Percentiles rank a stretch among this genome's conserved stretches.
These are phyloP conservation scores for Doryteuthis pealeii DNA, from an alignment of 1,140 invertebrate species.

Conservation along the genomic window DNA sequence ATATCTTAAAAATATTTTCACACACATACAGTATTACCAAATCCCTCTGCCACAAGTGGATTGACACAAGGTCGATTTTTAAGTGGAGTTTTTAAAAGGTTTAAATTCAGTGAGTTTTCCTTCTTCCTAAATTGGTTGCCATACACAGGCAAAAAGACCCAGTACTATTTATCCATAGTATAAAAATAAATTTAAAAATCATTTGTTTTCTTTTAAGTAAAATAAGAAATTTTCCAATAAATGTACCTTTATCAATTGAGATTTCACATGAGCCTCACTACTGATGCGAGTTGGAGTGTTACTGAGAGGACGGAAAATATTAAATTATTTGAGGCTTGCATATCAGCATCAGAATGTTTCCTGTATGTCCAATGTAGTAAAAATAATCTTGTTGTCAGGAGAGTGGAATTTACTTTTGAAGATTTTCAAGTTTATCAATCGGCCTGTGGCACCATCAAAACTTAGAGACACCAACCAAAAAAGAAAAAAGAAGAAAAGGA, in stretches of 20 bases:
- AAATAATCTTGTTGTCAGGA: constrained; percentile 72
- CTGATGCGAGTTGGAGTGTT: neutral
- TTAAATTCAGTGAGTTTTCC: no score
- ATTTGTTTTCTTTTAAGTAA: no score
- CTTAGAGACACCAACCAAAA: constrained; percentile 46
- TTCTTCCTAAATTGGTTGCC: no score
- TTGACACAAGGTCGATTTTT: no score
- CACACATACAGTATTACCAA: no score
- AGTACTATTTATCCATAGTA: no score
- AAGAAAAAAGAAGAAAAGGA: constrained; percentile 20
- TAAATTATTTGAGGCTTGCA: constrained; percentile 71
- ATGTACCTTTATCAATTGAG: neutral
- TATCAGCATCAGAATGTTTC: constrained; percentile 48
- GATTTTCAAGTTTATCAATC: constrained; percentile 51
- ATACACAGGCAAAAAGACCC: no score
- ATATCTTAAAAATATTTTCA: no score
- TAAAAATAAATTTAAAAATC: neutral
- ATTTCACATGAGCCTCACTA: neutral
- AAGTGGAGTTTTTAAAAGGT: no score
- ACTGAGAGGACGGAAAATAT: constrained; percentile 78
- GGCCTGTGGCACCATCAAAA: constrained; percentile 54
- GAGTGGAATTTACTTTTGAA: constrained; percentile 42
- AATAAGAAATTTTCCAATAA: no score
- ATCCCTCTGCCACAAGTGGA: no score
- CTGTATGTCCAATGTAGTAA: constrained; percentile 71